These are phyloP conservation scores for Anoplopoma fimbria DNA, from an alignment of 2,113 vertebrate species.

Conservation along the genomic window DNA sequence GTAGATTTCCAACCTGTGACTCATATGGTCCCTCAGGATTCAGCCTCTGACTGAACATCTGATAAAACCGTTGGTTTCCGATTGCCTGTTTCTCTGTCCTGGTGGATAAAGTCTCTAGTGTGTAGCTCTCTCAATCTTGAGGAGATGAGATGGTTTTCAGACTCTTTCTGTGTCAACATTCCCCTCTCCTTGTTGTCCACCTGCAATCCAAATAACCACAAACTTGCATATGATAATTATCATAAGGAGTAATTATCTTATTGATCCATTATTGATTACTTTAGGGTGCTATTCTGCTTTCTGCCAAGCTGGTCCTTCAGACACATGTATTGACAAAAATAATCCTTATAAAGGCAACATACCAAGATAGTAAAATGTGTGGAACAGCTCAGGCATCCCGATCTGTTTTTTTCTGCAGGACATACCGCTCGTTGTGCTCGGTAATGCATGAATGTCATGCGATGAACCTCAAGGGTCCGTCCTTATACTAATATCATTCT, in stretches of 20 bases:
- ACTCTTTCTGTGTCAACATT: neutral
- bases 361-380: neutral
- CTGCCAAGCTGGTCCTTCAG: neutral
- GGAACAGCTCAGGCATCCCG: neutral
- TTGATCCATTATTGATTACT: neutral
- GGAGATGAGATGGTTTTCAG: neutral
- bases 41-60: conserved; percentile 20
- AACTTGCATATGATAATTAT: neutral
- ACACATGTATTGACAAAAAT: neutral
- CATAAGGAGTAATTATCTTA: neutral
- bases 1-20: conserved; percentile 24
- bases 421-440: neutral
- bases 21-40: conserved; percentile 1
- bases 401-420: conserved; percentile 8
- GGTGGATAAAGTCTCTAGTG: conserved; percentile 3
- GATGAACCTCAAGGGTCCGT: conserved; percentile 1
- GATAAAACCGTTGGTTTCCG: conserved; percentile 22
- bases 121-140: conserved; percentile 6
- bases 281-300: neutral
- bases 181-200: neutral
- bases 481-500: conserved; percentile 22
- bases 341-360: neutral
- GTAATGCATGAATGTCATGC: conserved; percentile 3
- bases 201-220: neutral
- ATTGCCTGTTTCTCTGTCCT: neutral